Conservation (phyloP, 2,113 vertebrate genomes). For the Tachysurus fulvidraco region DNA sequence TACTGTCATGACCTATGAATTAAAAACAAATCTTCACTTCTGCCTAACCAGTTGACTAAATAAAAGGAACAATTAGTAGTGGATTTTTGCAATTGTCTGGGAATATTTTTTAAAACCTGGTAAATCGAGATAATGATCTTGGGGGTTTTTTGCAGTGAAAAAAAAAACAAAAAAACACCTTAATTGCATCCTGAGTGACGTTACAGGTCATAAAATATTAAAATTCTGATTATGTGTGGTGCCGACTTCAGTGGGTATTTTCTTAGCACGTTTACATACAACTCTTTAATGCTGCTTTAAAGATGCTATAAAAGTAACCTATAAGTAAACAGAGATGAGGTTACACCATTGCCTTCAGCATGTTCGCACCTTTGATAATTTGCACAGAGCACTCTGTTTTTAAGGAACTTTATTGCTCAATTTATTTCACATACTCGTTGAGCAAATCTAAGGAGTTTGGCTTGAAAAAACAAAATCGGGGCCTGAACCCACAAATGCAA, state of each 20-base stretch:
- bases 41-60: neutral
- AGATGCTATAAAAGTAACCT: neutral
- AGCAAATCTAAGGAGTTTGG: slow-evolving; percentile 42
- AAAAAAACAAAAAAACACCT: neutral
- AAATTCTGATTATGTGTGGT: neutral
- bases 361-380: neutral
- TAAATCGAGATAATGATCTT: neutral
- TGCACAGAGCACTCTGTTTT: neutral
- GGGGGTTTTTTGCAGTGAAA: neutral
- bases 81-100: neutral
- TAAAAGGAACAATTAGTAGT: neutral
- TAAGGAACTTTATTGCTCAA: slow-evolving; percentile 17
- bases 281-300: neutral
- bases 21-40: neutral
- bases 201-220: neutral
- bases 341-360: neutral
- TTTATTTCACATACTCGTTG: neutral
- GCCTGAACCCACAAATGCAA: slow-evolving; percentile 28
- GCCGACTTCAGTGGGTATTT: neutral
- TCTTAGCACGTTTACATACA: neutral
- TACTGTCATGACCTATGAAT: neutral
- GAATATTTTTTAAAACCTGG: neutral
- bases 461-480: slow-evolving; percentile 24
- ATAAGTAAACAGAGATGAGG: neutral
- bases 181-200: neutral